These are phyloP conservation scores for Polymixis flavicincta DNA, from an alignment of 2,888 invertebrate species.

Conservation along the genomic window DNA sequence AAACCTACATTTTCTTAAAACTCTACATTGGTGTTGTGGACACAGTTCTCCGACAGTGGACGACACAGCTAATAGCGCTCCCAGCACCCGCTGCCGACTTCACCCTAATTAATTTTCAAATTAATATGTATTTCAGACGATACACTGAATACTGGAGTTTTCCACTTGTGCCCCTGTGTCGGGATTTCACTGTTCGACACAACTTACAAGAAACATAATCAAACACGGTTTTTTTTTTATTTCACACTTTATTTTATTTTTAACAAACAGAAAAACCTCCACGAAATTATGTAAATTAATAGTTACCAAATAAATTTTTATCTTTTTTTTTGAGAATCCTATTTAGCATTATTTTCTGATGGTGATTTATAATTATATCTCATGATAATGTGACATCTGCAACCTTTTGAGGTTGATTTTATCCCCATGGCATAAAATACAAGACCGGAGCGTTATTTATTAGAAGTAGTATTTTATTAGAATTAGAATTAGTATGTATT, in stretches of 20 bases:
- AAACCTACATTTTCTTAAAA: neutral
- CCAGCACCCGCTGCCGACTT: constrained; percentile 66
- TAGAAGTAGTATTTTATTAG: too few relatives aligned
- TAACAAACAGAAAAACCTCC: neutral
- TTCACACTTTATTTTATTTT: neutral
- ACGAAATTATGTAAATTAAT: neutral
- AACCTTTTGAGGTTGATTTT: neutral
- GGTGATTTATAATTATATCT: neutral
- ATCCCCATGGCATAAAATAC: neutral
- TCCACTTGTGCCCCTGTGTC: constrained; percentile 63
- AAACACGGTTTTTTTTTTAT: neutral
- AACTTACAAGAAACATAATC: neutral
- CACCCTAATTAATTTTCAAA: constrained; percentile 81
- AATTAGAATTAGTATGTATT: too few relatives aligned
- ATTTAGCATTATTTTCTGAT: neutral
- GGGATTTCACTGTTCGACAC: constrained; percentile 31
- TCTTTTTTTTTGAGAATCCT: neutral
- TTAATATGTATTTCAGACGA: constrained; percentile 81
- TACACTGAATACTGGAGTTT: constrained; percentile 72
- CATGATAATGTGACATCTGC: neutral
- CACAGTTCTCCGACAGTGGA: constrained; percentile 36
- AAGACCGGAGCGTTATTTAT: neutral
- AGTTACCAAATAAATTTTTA: too few relatives aligned
- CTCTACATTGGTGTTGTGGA: constrained; percentile 57
- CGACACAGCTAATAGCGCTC: constrained; percentile 49